Conservation (phyloP, 1,140 invertebrate genomes). For the Eumeta japonica region DNA sequence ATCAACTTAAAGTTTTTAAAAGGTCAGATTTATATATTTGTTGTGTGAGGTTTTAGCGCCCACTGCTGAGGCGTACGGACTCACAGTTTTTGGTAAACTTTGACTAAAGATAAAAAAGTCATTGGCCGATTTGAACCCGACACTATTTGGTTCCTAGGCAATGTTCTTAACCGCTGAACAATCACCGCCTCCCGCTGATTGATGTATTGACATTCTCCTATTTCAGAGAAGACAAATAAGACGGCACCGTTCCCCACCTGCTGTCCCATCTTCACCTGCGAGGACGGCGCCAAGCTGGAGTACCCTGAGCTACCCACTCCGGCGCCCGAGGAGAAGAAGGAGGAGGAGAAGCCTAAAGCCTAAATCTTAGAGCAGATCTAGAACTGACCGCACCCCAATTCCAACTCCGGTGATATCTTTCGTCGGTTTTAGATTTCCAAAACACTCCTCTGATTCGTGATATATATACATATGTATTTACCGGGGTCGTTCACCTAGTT, state of each 20-base stretch:
- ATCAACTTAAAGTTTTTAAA: too few relatives aligned
- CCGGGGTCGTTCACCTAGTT: not conserved
- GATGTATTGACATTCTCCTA: too few relatives aligned
- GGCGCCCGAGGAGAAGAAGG: conserved; percentile 54
- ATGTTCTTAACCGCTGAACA: too few relatives aligned
- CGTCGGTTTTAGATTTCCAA: not conserved
- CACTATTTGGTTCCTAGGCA: too few relatives aligned
- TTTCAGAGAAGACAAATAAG: conserved; percentile 80
- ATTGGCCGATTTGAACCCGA: too few relatives aligned
- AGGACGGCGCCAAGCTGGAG: conserved; percentile 78
- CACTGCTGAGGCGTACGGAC: too few relatives aligned
- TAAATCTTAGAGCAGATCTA: conserved; percentile 20
- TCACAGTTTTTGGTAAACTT: too few relatives aligned
- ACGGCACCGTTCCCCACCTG: conserved; percentile 82
- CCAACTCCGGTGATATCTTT: not conserved
- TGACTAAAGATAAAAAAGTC: too few relatives aligned
- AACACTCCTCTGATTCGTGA: not conserved
- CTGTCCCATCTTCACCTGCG: conserved; percentile 82
- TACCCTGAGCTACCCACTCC: conserved; percentile 77
- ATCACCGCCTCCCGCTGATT: too few relatives aligned
- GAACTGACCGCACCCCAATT: not conserved
- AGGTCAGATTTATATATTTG: too few relatives aligned
- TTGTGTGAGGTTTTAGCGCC: too few relatives aligned
- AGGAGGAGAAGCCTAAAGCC: conserved; percentile 49
- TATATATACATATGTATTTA: not conserved